Conservation (phyloP, 2,888 invertebrate genomes). For the Dasypogon diadema region DNA sequence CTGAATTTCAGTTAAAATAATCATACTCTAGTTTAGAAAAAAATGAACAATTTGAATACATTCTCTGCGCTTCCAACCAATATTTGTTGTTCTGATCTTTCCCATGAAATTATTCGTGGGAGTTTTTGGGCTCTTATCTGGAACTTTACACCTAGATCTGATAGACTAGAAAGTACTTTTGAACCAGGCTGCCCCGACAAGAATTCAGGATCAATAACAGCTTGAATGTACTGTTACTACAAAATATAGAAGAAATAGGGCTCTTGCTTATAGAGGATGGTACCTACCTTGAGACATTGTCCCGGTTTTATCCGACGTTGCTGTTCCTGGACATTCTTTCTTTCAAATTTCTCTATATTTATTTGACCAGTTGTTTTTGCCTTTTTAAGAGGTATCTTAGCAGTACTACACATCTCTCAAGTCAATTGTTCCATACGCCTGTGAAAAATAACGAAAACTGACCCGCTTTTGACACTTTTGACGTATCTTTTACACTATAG, state of each 20-base stretch:
- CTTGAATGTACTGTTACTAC: constrained; percentile 51
- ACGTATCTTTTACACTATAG: no score
- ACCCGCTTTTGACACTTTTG: no score
- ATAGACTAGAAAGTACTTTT: not conserved
- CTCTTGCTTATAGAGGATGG: not conserved
- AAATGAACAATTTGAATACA: no score
- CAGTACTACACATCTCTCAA: not conserved
- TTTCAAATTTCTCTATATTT: constrained; percentile 62
- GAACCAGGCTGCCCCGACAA: not conserved
- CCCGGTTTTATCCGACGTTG: constrained; percentile 65
- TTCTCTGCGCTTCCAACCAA: constrained; percentile 54
- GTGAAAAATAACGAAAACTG: no score
- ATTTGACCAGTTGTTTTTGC: constrained; percentile 14
- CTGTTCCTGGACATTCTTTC: constrained; percentile 63
- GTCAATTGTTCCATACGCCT: no score
- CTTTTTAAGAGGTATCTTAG: constrained; percentile 12
- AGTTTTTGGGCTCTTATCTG: constrained; percentile 59
- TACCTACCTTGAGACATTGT: constrained; percentile 64
- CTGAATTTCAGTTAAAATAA: constrained; percentile 23
- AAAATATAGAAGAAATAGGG: not conserved
- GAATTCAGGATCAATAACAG: constrained; percentile 50
- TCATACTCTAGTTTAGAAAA: not conserved
- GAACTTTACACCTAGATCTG: constrained; percentile 59
- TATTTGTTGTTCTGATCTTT: constrained; percentile 64
- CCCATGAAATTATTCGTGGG: constrained; percentile 63